phyloP scores from a whole-genome alignment of 2,888 invertebrate species.

The Margaritifera margaritifera region DNA sequence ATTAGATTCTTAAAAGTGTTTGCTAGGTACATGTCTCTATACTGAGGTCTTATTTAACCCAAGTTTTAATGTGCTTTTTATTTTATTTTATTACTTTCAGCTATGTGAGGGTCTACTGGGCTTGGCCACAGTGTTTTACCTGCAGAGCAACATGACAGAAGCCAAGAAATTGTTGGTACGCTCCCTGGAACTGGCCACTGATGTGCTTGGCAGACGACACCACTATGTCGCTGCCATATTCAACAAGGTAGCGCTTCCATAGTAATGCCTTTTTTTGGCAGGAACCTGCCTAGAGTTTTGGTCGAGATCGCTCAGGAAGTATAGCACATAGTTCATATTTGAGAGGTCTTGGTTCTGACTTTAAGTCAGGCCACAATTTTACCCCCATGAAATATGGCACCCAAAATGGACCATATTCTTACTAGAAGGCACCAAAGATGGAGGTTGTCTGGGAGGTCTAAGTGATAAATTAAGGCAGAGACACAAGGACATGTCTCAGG shows the following conservation, averaged over 20 bases:
- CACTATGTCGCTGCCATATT: conserved; percentile 57
- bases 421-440: too few species aligned
- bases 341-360: too few species aligned
- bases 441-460: too few species aligned
- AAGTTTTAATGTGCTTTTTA: neutral
- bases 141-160: conserved; percentile 44
- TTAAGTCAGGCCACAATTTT: too few species aligned
- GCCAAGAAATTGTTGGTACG: conserved; percentile 49
- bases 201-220: conserved; percentile 54
- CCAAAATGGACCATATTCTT: too few species aligned
- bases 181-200: conserved; percentile 50
- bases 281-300: too few species aligned
- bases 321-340: too few species aligned
- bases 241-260: conserved; percentile 42
- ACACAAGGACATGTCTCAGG: too few species aligned
- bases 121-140: conserved; percentile 45
- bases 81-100: conserved; percentile 24
- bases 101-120: conserved; percentile 55
- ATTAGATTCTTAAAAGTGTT: too few species aligned
- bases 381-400: too few species aligned
- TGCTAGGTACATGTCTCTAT: neutral
- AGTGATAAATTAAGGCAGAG: too few species aligned
- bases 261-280: neutral
- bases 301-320: too few species aligned
- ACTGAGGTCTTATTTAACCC: neutral